A percentile compares a stretch with the other conserved stretches of the same genome.
phyloP scores from a whole-genome alignment of 1,140 invertebrate species.

The Drosophila ironensis region DNA sequence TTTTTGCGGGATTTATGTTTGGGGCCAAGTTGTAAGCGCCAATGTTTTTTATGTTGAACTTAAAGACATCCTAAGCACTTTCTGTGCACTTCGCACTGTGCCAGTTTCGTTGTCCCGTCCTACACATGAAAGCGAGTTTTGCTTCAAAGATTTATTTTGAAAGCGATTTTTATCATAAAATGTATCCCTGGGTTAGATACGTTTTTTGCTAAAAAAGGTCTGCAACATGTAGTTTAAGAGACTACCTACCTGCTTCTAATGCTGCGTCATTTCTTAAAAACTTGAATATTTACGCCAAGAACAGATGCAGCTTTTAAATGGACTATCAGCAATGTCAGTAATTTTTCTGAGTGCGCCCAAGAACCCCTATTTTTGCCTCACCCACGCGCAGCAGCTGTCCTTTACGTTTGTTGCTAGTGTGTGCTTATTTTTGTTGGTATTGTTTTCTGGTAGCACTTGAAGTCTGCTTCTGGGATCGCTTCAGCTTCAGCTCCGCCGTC shows the following conservation, averaged over 20 bases:
- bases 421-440: conserved; percentile 18
- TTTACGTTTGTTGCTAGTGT: conserved; percentile 19
- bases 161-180: too few species aligned
- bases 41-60: conserved; percentile 75
- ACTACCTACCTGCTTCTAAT: too few species aligned
- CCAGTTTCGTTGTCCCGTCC: conserved; percentile 30
- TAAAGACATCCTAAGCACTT: conserved; percentile 70
- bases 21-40: conserved; percentile 56
- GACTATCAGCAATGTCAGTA: too few species aligned
- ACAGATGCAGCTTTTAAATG: too few species aligned
- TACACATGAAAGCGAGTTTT: not conserved
- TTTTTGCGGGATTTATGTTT: conserved; percentile 74
- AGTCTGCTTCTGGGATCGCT: conserved; percentile 49
- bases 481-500: not conserved
- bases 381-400: conserved; percentile 14
- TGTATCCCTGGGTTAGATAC: too few species aligned
- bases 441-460: conserved; percentile 58
- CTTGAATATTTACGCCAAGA: not conserved
- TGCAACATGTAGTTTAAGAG: too few species aligned
- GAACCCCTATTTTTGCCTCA: not conserved
- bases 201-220: too few species aligned
- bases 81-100: conserved; percentile 59
- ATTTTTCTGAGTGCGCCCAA: not conserved
- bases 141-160: too few species aligned
- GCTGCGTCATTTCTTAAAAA: too few species aligned